Base-by-base conservation (phyloP, 2,113 vertebrate genomes). In the Phaetusa simplex region DNA sequence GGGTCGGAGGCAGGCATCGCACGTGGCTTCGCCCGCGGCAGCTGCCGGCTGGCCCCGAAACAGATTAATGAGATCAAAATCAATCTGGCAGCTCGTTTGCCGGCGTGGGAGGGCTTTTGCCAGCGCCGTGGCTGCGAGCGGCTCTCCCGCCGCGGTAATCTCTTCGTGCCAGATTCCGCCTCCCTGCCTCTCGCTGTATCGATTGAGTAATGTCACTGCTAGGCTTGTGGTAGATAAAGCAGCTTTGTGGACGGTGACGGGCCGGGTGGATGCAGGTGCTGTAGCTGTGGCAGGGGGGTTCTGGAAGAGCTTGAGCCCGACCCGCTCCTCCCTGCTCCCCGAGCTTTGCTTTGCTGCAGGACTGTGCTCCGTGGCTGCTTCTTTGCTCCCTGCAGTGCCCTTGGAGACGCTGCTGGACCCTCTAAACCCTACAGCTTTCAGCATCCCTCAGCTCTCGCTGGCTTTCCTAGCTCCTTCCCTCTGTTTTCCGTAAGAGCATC, bases 11-110 rank as follows among this genome's bases (percentile, higher is more conserved):
- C 9, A 58, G 45, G 43, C 1, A 4, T 29, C 6, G 1, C 2
- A 1, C 29, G 76, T 45, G 0, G 5, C 76, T 74, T 61, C 0
- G 8, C 91, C 70, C 52, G 20, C 2, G 5, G 74, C 56, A 61
- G 83, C 91, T 58, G 86, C 65, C 1, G 53, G 22, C 76, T 88
- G 77, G 61, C 72, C 71, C 86, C 27, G 2, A 38, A 58, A 45
- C 65, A 78, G 82, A 84, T 91, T 93, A 96, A 96, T 91, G 86
- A 95, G 95, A 76, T 96, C 80, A 84, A 61, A 95, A 97, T 97
- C 96, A 96, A 96, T 86, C 77, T 94, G 96, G 94, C 97, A 94
- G 84, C 69, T 93, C 32, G 0, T 67, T 96, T 18, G 58, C 88
- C 92, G 90, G 83, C 12, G 49, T 40, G 65, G 92, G 78, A 53